phyloP scores from a whole-genome alignment of 2,113 vertebrate genomes.

The Erpornis zantholeuca region DNA sequence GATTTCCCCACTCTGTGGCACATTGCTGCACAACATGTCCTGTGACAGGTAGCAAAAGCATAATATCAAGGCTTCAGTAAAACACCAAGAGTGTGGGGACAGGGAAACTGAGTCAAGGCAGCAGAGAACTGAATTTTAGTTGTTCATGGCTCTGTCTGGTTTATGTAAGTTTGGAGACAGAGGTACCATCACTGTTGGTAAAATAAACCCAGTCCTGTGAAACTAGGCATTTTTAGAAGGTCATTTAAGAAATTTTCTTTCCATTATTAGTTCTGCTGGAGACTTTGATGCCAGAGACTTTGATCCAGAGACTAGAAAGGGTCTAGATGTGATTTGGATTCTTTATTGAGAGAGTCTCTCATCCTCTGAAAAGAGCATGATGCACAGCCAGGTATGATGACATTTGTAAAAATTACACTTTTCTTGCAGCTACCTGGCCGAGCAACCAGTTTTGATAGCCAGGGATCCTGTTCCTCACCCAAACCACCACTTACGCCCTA shows the following conservation, averaged over 20 bases:
- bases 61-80: not conserved
- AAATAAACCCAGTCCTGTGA: not conserved
- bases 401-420: slow-evolving; percentile 35
- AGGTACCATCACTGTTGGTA: not conserved
- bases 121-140: not conserved
- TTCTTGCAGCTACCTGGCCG: slow-evolving; percentile 88
- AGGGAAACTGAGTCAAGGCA: not conserved
- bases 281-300: not conserved
- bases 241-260: not conserved
- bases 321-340: not conserved
- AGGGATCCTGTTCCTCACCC: slow-evolving; percentile 93
- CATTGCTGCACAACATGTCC: not conserved
- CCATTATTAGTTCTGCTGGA: not conserved
- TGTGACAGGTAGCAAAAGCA: not conserved
- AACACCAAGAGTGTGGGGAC: not conserved
- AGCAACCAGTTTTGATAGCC: slow-evolving; percentile 96
- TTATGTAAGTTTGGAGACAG: not conserved
- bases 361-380: not conserved
- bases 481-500: slow-evolving; percentile 87
- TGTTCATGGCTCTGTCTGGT: not conserved
- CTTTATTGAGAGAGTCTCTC: not conserved
- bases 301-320: not conserved
- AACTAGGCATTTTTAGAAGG: not conserved
- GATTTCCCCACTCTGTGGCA: not conserved
- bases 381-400: not conserved